Base-by-base conservation (phyloP, 2,113 vertebrate genomes). In the Notarius lentiginosus region DNA sequence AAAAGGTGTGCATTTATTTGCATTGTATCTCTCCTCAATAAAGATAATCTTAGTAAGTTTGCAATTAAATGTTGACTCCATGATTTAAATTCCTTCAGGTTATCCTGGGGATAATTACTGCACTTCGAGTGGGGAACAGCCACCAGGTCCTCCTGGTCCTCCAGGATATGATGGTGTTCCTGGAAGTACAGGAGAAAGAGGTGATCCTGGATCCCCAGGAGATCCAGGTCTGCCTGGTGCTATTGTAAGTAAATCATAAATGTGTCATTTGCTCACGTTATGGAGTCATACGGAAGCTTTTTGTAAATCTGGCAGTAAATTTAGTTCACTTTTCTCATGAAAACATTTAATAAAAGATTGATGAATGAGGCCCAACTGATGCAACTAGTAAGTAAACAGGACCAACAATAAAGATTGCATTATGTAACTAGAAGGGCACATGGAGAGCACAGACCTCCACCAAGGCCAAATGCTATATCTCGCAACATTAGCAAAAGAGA, bases 191-290 rank as follows among this genome's bases (percentile, higher is more conserved):
- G 98, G 98, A 4, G 61, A 82, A 0, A 90, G 93, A 58, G 97
- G 98, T 86, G 92, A 96, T 9, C 89, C 93, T 5, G 98, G 98
- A 53, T 24, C 90, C 1, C 72, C 92, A 79, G 98, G 97, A 24
- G 68, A 92, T 27, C 73, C 84, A 63, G 84, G 84, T 27, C 56
- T 22, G 22, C 18, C 24, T 14, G 73, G 84, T 18, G 1, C 72
- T 30, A 12, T 47, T 63, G 84, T 85, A 61, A 77, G 84, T 75
- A 24, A 22, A 63, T 63, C 22, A 63, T 63, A 58, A 1, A 18
- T 58, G 56, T 58, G 56, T 58, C 17, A 58, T 58, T 58, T 18
- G 56, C 15, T 18, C 56, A 18, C 17, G 18, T 22, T 9, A 24
- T 63, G 61, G 61, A 63, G 61, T 63, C 22, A 24, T 63, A 22